Evolutionary conservation across 2,888 invertebrate species (phyloP).

Genomic region (Caenorhabditis sp.): DNA sequence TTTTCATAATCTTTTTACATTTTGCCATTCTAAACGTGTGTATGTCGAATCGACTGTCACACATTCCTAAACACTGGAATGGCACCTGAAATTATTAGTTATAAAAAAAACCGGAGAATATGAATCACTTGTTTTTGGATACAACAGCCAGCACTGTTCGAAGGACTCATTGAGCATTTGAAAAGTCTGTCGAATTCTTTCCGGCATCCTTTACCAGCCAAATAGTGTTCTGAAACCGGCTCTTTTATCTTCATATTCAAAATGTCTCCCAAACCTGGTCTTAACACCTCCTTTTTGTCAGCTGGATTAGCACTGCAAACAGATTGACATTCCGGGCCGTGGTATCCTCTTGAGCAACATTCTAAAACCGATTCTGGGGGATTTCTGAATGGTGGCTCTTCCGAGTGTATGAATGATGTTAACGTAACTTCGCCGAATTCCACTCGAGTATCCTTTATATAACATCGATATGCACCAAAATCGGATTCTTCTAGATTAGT

Average conservation of each 20-base stretch:
- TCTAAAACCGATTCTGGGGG: constrained; percentile 67
- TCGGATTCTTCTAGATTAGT: constrained; percentile 32
- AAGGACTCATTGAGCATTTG: constrained; percentile 50
- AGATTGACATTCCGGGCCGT: constrained; percentile 55
- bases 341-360: constrained; percentile 61
- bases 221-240: not conserved
- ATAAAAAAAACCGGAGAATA: too few species aligned
- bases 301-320: constrained; percentile 7
- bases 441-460: constrained; percentile 49
- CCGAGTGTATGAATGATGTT: not conserved
- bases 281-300: constrained; percentile 8
- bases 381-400: too few species aligned
- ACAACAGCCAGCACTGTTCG: constrained; percentile 67
- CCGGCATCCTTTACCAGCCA: constrained; percentile 25
- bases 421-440: constrained; percentile 51
- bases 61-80: constrained; percentile 69
- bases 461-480: constrained; percentile 58
- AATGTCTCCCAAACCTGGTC: constrained; percentile 38
- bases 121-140: constrained; percentile 62
- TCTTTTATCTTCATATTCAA: not conserved
- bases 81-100: constrained; percentile 71
- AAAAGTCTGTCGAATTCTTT: constrained; percentile 63
- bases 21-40: not conserved
- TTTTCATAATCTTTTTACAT: constrained; percentile 1
- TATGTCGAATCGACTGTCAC: constrained; percentile 48